phyloP scores from a whole-genome alignment of 2,113 vertebrate species.

The Megalops atlanticus region DNA sequence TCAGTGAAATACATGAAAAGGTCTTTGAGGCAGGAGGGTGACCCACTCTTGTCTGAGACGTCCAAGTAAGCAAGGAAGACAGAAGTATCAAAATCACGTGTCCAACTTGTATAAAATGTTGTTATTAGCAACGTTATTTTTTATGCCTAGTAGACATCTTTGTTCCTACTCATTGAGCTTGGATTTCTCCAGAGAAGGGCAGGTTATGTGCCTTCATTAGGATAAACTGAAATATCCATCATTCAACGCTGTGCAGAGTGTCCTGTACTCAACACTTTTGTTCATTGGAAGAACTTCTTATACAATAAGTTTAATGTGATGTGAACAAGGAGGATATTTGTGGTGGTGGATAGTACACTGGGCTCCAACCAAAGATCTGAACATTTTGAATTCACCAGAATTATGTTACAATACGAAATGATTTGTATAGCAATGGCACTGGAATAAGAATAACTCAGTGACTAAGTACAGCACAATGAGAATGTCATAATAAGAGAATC shows the following conservation, averaged over 20 bases:
- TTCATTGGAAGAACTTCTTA: background rate
- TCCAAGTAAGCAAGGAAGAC: background rate
- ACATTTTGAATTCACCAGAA: background rate
- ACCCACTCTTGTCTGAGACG: background rate
- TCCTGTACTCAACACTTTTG: background rate
- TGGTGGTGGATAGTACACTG: background rate
- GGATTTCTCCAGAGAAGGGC: background rate
- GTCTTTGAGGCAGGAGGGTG: background rate
- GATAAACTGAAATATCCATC: background rate
- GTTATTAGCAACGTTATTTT: background rate
- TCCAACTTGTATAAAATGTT: background rate
- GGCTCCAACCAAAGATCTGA: background rate
- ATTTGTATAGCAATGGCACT: background rate
- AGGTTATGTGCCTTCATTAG: background rate
- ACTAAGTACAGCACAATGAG: background rate
- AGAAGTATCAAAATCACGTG: background rate
- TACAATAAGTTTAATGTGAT: background rate
- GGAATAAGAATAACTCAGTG: background rate
- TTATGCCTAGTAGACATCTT: background rate
- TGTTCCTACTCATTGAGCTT: background rate
- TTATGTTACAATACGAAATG: background rate
- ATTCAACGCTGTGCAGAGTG: background rate
- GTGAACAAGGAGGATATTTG: background rate
- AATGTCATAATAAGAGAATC: background rate
- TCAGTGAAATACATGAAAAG: slow-evolving; percentile 33